phyloP scores from a whole-genome alignment of 2,797 vertebrate species.

The Carduelis carduelis region DNA sequence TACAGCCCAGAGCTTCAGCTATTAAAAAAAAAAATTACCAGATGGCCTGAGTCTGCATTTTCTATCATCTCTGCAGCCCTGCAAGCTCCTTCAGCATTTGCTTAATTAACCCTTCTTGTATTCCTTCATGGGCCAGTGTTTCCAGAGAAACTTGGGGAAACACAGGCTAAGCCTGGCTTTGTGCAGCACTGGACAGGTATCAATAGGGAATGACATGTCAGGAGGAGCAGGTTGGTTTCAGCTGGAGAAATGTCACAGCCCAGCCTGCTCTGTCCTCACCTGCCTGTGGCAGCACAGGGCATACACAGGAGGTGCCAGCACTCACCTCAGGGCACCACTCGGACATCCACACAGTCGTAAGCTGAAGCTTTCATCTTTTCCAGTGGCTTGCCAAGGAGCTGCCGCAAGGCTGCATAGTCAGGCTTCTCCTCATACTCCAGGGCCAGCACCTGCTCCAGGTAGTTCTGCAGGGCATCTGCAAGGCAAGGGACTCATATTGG shows the following conservation, averaged over 20 bases:
- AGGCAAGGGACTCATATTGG: background rate
- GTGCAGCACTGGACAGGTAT: background rate
- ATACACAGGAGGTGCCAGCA: background rate
- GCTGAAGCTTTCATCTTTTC: conserved; percentile 37
- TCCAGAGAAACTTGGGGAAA: background rate
- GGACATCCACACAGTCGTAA: conserved; percentile 41
- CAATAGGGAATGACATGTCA: fast-evolving
- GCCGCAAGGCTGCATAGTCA: background rate
- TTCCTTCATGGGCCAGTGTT: background rate
- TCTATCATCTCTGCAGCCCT: background rate
- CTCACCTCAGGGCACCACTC: conserved; percentile 51
- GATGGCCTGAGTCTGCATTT: background rate
- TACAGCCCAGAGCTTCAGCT: background rate
- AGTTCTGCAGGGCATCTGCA: conserved; percentile 36
- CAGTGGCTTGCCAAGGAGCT: conserved; percentile 13
- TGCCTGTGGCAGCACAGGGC: background rate
- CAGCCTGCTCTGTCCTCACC: background rate
- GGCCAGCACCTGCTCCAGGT: conserved; percentile 18
- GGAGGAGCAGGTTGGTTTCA: background rate
- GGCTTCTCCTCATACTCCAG: conserved; percentile 54
- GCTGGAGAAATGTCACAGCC: background rate
- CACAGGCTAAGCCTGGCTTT: background rate
- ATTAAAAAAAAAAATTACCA: background rate
- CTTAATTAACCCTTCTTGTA: background rate
- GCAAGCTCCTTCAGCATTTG: background rate